phyloP scores from a whole-genome alignment of 1,140 invertebrate species.

The Caerostris darwini region DNA sequence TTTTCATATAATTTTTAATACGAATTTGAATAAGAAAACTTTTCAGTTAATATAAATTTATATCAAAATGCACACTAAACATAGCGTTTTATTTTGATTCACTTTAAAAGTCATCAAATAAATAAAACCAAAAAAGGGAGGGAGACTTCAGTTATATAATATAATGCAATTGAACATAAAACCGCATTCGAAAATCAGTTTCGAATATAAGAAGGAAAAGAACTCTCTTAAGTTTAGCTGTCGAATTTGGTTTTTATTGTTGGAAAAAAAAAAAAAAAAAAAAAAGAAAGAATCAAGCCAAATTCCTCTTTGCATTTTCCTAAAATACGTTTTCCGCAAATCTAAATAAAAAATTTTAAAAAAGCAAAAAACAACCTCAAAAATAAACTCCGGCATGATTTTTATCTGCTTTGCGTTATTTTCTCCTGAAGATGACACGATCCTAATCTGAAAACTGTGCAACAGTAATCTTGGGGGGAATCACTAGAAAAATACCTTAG shows the following conservation, averaged over 20 bases:
- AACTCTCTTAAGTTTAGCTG: neutral
- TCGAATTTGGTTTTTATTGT: neutral
- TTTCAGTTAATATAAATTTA: neutral
- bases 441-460: neutral
- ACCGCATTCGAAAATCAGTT: neutral
- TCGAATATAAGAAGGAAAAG: neutral
- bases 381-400: neutral
- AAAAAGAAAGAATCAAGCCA: too few species aligned
- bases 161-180: neutral
- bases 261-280: neutral
- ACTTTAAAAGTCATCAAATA: neutral
- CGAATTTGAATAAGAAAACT: too few species aligned
- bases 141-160: neutral
- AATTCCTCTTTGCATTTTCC: neutral
- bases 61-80: neutral
- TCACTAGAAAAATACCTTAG: neutral
- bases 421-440: neutral
- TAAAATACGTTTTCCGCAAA: neutral
- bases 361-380: too few species aligned
- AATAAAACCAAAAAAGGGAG: neutral
- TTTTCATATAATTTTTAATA: too few species aligned
- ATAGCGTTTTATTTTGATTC: neutral
- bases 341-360: too few species aligned
- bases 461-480: slow-evolving; percentile 1
- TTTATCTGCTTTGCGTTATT: neutral